phyloP scores from a whole-genome alignment of 2,113 vertebrate genomes.

The Urocynchramus pylzowi region DNA sequence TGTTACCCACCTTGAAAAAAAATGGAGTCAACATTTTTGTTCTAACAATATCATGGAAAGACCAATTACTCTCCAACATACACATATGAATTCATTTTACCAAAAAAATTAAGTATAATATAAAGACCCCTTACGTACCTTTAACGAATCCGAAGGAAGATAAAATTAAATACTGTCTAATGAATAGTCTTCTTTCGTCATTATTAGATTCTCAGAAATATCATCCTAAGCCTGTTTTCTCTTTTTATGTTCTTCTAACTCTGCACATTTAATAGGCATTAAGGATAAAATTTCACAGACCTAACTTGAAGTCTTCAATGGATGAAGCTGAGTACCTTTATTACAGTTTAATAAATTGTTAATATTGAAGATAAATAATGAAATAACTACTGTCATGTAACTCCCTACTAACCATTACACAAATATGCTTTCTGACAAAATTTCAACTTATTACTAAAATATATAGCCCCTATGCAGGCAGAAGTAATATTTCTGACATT shows the following conservation, averaged over 20 bases:
- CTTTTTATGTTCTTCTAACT: background rate
- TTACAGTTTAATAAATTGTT: conserved; percentile 63
- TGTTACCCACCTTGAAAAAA: background rate
- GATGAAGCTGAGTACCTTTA: conserved; percentile 18
- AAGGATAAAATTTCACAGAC: conserved; percentile 42
- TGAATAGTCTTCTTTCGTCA: background rate
- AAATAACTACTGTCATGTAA: conserved; percentile 40
- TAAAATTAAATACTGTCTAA: background rate
- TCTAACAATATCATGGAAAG: background rate
- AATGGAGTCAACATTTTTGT: background rate
- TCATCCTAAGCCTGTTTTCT: background rate
- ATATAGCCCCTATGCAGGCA: background rate
- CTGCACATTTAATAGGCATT: conserved; percentile 26
- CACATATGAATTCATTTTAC: background rate
- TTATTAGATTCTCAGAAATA: conserved; percentile 1
- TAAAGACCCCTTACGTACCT: background rate
- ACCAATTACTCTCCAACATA: background rate
- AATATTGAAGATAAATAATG: conserved; percentile 63
- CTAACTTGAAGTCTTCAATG: background rate
- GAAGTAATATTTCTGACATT: conserved; percentile 23
- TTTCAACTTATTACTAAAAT: conserved; percentile 40
- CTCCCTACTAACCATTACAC: conserved; percentile 24
- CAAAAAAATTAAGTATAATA: background rate
- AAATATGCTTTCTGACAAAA: conserved; percentile 51
- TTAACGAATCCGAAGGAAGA: background rate